Evolutionary conservation across 2,797 vertebrate genomes (phyloP), one percentile per base, ranked within the genome.

Genomic region (Amblyraja radiata): DNA sequence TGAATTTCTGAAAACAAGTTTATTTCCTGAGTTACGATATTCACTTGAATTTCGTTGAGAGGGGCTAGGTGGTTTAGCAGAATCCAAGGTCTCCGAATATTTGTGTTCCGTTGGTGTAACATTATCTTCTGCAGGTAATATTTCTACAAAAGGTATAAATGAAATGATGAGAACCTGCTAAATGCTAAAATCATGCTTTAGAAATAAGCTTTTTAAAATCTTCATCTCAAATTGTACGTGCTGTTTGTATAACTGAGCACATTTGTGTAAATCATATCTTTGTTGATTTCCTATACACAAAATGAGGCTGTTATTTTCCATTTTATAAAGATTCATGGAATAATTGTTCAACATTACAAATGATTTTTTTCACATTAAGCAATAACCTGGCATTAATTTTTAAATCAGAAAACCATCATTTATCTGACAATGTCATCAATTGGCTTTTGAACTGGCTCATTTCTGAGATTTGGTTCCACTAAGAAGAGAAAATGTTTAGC

Each of bases 41-140:
- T 97, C 97, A 0, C 95, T 95, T 93, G 96, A 94, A 94, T 95
- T 97, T 93, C 96, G 96, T 91, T 93, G 94, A 0, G 94, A 94
- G 3, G 96, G 96, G 77, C 95, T 97, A 46, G 96, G 96, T 1
- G 96, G 96, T 80, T 96, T 97, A 95, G 97, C 97, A 95, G 97
- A 97, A 95, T 97, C 97, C 96, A 98, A 96, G 93, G 96, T 95
- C 93, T 98, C 95, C 93, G 96, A 93, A 95, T 97, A 97, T 71
- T 96, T 95, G 94, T 97, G 97, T 94, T 98, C 98, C 96, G 97
- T 98, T 94, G 96, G 94, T 84, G 96, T 96, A 93, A 95, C 95
- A 54, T 96, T 96, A 95, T 97, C 97, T 93, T 98, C 97, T 71
- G 96, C 94, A 71, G 97, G 97, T 93, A 98, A 95, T 8, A 96